phyloP scores from a whole-genome alignment of 2,113 vertebrate genomes.

The Isichthys henryi region DNA sequence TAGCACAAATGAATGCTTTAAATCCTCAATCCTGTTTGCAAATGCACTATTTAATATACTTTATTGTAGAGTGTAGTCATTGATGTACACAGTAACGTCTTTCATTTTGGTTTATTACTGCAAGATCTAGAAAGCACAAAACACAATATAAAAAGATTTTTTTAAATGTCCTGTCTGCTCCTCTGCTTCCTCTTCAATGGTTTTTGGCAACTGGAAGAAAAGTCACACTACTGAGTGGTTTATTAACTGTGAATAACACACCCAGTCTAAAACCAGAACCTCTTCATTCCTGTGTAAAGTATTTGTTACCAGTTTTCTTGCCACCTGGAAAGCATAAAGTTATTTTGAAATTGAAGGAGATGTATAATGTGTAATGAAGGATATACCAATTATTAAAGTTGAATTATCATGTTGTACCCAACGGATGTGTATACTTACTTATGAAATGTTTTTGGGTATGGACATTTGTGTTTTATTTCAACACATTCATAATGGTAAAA shows the following conservation, averaged over 20 bases:
- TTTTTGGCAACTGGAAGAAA: neutral
- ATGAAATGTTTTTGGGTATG: neutral
- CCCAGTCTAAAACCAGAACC: neutral
- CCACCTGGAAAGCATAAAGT: neutral
- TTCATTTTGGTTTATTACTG: conserved; percentile 19
- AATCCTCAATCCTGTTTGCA: neutral
- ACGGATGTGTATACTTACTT: neutral
- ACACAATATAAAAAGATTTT: neutral
- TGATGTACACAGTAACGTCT: neutral
- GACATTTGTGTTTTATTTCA: conserved; percentile 1
- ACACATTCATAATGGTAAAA: neutral
- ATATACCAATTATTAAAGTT: neutral
- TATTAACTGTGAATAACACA: neutral
- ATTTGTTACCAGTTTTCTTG: neutral
- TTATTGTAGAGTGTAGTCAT: neutral
- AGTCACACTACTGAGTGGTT: neutral
- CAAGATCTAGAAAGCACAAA: conserved; percentile 13
- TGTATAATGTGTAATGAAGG: neutral
- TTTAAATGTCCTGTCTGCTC: neutral
- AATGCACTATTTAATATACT: neutral
- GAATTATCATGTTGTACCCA: neutral
- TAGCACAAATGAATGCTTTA: neutral
- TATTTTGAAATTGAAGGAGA: neutral
- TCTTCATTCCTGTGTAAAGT: neutral
- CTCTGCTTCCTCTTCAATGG: neutral